Evolutionary conservation across 2,113 vertebrate species (phyloP).

Genomic region (Chaetodon trifascialis): DNA sequence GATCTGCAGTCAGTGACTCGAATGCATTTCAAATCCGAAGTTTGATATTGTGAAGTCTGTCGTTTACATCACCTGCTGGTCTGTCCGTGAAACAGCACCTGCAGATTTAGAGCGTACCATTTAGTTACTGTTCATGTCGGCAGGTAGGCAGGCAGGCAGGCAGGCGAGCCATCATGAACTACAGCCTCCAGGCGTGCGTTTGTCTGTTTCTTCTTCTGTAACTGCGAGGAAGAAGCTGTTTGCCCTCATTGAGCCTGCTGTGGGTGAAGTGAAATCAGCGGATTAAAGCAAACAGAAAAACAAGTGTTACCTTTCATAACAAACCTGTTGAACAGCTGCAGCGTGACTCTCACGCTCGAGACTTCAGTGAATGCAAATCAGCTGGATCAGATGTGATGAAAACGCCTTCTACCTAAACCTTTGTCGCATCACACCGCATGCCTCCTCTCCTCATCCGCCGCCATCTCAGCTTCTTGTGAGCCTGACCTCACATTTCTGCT

Average conservation of each 20-base stretch:
- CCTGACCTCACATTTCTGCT: slow-evolving; percentile 21
- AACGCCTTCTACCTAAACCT: background rate
- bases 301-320: background rate
- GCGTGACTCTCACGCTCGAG: background rate
- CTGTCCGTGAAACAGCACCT: background rate
- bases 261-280: no score
- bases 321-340: slow-evolving; percentile 11
- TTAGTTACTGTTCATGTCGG: no score
- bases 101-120: background rate
- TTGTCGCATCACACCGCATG: slow-evolving; percentile 12
- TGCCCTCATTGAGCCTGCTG: no score
- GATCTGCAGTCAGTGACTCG: no score
- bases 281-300: background rate
- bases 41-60: background rate
- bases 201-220: background rate
- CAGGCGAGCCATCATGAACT: background rate
- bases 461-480: background rate
- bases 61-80: background rate
- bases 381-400: slow-evolving; percentile 6
- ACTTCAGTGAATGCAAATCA: background rate
- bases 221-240: background rate
- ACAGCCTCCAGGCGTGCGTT: background rate
- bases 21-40: background rate
- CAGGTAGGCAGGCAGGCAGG: no score
- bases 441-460: slow-evolving; percentile 6